phyloP scores from a whole-genome alignment of 2,797 vertebrate species.

The Iguana delicatissima region DNA sequence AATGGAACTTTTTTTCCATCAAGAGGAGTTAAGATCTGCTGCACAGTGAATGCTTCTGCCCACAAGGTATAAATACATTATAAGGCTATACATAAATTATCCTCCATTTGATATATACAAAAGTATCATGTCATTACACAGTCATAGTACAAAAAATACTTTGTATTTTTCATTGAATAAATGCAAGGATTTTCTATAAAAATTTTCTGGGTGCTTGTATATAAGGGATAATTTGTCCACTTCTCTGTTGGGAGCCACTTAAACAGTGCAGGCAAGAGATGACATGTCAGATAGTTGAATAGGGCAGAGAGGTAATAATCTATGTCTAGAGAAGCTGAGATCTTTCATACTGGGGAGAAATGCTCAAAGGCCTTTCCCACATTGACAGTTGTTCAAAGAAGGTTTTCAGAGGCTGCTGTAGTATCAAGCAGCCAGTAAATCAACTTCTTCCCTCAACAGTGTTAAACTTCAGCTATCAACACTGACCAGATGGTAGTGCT shows the following conservation, averaged over 20 bases:
- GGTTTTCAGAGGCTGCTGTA: too few relatives aligned
- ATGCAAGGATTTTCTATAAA: neutral
- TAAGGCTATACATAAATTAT: neutral
- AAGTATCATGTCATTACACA: neutral
- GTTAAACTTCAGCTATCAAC: too few relatives aligned
- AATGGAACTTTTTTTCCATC: neutral
- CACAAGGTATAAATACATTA: neutral
- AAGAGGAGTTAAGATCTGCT: neutral
- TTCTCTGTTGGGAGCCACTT: neutral
- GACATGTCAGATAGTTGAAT: neutral
- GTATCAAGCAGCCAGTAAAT: too few relatives aligned
- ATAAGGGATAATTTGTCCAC: neutral
- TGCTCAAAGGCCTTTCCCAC: too few relatives aligned
- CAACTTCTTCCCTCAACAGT: too few relatives aligned
- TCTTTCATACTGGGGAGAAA: neutral
- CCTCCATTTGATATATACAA: neutral
- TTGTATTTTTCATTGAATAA: neutral
- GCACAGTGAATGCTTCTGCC: neutral
- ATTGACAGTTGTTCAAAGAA: neutral
- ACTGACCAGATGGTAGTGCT: too few relatives aligned
- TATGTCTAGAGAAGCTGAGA: neutral
- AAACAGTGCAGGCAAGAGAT: neutral
- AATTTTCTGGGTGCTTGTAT: neutral
- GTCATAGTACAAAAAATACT: neutral
- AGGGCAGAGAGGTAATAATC: neutral